These are phyloP conservation scores for Aradophagus sp. DNA, from an alignment of 1,140 invertebrate species.

Conservation along the genomic window DNA sequence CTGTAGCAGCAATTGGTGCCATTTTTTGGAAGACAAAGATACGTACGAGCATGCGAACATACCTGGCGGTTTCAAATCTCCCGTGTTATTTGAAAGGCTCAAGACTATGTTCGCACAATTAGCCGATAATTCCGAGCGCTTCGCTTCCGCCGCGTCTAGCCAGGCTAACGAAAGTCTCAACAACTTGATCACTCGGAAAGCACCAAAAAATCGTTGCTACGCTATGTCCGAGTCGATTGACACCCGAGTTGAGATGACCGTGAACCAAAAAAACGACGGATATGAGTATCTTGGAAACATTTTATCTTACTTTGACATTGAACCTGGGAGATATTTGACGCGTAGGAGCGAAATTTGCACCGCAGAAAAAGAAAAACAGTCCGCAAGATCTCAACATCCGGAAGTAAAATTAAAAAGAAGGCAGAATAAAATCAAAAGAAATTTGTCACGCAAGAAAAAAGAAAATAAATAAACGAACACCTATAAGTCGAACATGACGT, in stretches of 20 bases:
- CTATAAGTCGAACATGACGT: conserved; percentile 36
- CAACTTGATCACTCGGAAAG: conserved; percentile 48
- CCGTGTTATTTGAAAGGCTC: conserved; percentile 29
- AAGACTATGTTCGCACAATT: conserved; percentile 47
- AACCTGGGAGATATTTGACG: conserved; percentile 17
- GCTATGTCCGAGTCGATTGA: conserved; percentile 44
- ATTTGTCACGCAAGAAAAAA: conserved; percentile 32
- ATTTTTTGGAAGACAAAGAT: conserved; percentile 11
- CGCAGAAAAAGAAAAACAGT: background rate
- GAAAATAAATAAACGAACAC: conserved; percentile 24
- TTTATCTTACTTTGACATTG: conserved; percentile 14
- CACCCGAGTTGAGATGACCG: conserved; percentile 35
- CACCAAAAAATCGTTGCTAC: conserved; percentile 52
- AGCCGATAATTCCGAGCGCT: conserved; percentile 44
- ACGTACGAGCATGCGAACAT: conserved; percentile 31
- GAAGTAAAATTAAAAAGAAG: conserved; percentile 22
- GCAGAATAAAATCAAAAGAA: conserved; percentile 24
- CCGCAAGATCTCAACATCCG: conserved; percentile 2
- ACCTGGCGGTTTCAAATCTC: conserved; percentile 36
- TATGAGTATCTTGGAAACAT: conserved; percentile 12
- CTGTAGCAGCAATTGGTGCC: conserved; percentile 17
- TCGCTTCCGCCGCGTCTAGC: conserved; percentile 52
- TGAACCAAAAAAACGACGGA: conserved; percentile 49
- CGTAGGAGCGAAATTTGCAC: background rate
- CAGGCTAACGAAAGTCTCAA: conserved; percentile 57